A percentile compares a stretch with the other conserved stretches of the same genome.
These are phyloP conservation scores for Ecliptopera silaceata DNA, from an alignment of 2,888 invertebrate genomes.

Conservation along the genomic window DNA sequence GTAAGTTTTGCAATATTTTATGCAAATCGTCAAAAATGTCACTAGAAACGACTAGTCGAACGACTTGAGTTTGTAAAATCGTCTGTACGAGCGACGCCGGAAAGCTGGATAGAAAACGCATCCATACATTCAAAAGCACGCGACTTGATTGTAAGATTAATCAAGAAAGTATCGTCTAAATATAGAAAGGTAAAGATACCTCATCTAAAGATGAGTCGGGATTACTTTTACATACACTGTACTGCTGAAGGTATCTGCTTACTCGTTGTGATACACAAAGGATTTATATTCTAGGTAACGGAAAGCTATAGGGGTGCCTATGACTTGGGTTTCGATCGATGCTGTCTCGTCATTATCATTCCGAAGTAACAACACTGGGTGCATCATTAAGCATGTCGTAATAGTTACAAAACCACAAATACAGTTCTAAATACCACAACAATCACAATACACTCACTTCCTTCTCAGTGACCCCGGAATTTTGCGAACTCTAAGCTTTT, in stretches of 20 bases:
- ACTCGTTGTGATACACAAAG: no score
- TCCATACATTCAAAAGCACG: constrained; percentile 19
- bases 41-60: background rate
- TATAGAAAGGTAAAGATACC: background rate
- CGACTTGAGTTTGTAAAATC: background rate
- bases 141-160: constrained; percentile 15
- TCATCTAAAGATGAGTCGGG: no score
- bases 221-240: no score
- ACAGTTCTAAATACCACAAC: no score
- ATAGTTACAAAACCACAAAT: constrained; percentile 33
- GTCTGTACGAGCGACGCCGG: constrained; percentile 13
- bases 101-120: constrained; percentile 23
- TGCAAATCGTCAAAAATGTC: constrained; percentile 3
- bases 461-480: constrained; percentile 33
- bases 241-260: no score
- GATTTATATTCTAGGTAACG: no score
- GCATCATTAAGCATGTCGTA: constrained; percentile 20
- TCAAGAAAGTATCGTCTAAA: constrained; percentile 4
- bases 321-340: no score
- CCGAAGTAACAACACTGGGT: background rate
- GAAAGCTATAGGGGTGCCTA: no score
- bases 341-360: no score
- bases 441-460: constrained; percentile 35
- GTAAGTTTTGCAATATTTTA: constrained; percentile 2
- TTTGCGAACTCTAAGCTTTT: constrained; percentile 36